Percentiles rank a stretch among this genome's conserved stretches.
Conservation (phyloP, 2,797 vertebrate genomes). For the Amazona ochrocephala region DNA sequence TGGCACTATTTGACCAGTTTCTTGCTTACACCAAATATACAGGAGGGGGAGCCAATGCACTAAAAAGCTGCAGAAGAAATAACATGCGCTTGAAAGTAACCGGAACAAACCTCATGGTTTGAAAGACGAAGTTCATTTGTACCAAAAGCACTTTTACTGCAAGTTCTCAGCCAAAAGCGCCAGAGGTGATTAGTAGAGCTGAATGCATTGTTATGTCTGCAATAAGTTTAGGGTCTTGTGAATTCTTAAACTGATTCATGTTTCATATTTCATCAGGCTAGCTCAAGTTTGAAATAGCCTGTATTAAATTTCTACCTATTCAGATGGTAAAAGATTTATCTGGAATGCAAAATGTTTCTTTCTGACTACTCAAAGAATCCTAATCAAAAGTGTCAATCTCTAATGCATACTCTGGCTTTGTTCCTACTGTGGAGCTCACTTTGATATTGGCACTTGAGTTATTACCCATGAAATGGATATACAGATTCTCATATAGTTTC, state of each 20-base stretch:
- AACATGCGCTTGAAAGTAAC: neutral
- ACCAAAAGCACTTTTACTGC: neutral
- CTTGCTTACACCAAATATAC: neutral
- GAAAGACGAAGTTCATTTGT: neutral
- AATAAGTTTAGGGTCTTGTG: neutral
- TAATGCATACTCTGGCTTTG: neutral
- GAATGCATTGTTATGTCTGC: neutral
- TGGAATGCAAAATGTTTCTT: neutral
- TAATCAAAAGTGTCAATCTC: neutral
- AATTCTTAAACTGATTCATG: neutral
- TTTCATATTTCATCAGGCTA: neutral
- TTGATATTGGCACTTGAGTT: neutral
- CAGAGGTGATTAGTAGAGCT: neutral
- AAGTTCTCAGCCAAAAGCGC: neutral
- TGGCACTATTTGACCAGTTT: neutral
- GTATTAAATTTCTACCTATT: neutral
- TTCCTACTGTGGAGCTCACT: neutral
- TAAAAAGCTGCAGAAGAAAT: neutral
- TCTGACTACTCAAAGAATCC: neutral
- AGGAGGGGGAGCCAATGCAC: conserved; percentile 51
- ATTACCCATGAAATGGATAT: neutral
- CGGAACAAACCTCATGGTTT: neutral
- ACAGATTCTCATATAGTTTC: neutral
- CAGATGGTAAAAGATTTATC: neutral
- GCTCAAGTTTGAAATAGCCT: neutral